These are phyloP conservation scores for Prorops nasuta DNA, from an alignment of 1,140 invertebrate species.

Conservation along the genomic window DNA sequence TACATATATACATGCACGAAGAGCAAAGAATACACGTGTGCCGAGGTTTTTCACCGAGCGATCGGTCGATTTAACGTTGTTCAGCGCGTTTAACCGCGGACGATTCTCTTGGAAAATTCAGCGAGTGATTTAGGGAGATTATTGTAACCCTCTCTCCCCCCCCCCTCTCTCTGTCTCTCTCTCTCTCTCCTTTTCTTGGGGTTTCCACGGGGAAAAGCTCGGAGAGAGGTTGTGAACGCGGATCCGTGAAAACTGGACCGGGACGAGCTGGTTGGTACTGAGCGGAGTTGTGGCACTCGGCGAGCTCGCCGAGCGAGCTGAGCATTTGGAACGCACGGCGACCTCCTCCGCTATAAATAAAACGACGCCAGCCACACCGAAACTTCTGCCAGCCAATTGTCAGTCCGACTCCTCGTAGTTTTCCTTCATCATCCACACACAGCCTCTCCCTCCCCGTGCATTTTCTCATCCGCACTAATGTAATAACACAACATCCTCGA, in stretches of 20 bases:
- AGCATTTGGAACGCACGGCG: conserved; percentile 48
- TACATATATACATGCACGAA: no score
- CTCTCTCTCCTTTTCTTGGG: not conserved
- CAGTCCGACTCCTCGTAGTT: conserved; percentile 37
- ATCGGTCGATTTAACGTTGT: no score
- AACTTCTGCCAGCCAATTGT: conserved; percentile 40
- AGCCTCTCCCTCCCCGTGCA: no score
- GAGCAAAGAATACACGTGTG: no score
- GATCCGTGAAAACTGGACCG: conserved; percentile 9
- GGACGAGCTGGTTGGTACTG: conserved; percentile 18
- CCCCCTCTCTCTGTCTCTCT: not conserved
- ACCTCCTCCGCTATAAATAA: conserved; percentile 55
- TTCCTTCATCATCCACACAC: conserved; percentile 26
- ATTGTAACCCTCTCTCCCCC: no score
- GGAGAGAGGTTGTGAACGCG: not conserved
- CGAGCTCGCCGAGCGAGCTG: conserved; percentile 26
- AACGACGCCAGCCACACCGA: conserved; percentile 38
- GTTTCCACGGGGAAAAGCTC: not conserved
- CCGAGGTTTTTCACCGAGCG: no score
- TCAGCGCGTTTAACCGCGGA: no score
- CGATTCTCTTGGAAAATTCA: no score
- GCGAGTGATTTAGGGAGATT: no score
- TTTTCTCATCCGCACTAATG: no score
- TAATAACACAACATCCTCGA: no score
- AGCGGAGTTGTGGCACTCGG: conserved; percentile 23